Base-by-base conservation (phyloP, 1,140 invertebrate genomes). In the Proales similis region DNA sequence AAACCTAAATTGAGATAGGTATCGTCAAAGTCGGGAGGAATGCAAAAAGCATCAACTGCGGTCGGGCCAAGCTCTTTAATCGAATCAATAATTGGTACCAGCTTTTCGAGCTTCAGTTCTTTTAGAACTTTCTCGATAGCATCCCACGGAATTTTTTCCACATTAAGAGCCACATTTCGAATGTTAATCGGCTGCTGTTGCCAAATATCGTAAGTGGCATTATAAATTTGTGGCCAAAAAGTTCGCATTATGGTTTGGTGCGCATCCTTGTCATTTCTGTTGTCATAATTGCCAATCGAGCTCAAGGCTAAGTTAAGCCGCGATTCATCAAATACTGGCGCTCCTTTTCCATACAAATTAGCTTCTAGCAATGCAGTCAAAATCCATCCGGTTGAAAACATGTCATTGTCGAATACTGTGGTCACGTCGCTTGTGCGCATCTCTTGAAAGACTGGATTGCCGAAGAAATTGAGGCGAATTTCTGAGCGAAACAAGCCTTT, bases 11-110 rank as follows among this genome's bases (percentile, higher is more conserved):
- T 73, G 9, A 72, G 65, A 64, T 71, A 73, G 0, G 71, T 71
- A 49, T 73, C 72, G 61, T 73, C 72, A 63, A 73, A 72, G 53
- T 73, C 72, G 0, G 72, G 68, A 3, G 72, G 72, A 38, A 72
- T 72, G 32, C 68, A 67, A 48, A 73, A 72, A 0, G 68, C 68
- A 17, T 68, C 39, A 22, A 48, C 17, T 19, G 39, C 20, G 39
- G 30, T 26, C 12, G 12, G 14, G 12, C 61, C 43, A 9, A 48
- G n/a, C 49, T 48, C 32, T n/a, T 47, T 32, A 27, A 63, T 29
- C 20, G 38, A 29, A 20, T 63, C 65, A 7, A 67, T 45, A 2
- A 65, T 53, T 39, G 66, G 29, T 11, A 63, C 66, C 3, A 71
- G 12, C 17, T 67, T 63, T n/a, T 64, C 47, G 14, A 71, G 48